phyloP scores from a whole-genome alignment of 2,888 invertebrate genomes.

The Scaptomyza flava region DNA sequence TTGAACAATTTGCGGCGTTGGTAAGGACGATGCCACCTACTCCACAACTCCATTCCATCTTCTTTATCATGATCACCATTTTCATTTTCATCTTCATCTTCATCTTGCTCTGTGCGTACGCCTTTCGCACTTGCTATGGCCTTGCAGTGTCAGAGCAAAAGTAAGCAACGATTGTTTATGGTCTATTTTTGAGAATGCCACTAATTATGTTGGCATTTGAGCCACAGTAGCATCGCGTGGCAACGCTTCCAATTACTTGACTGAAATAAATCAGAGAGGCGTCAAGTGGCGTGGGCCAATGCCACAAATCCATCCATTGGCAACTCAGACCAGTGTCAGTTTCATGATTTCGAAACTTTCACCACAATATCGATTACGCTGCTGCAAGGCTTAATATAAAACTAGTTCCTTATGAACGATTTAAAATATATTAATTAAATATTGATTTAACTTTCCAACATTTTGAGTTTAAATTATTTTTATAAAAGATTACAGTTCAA shows the following conservation, averaged over 20 bases:
- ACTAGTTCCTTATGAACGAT: too few relatives aligned
- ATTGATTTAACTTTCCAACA: too few relatives aligned
- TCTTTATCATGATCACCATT: background rate
- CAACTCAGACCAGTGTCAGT: slow-evolving; percentile 30
- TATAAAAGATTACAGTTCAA: too few relatives aligned
- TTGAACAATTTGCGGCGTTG: slow-evolving; percentile 64
- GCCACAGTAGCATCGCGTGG: slow-evolving; percentile 36
- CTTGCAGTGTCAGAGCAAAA: slow-evolving; percentile 12
- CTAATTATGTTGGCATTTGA: slow-evolving; percentile 76
- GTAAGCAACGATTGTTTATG: slow-evolving; percentile 74
- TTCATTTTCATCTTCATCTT: background rate
- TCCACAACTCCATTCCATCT: background rate
- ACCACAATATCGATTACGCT: slow-evolving; percentile 35
- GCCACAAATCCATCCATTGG: slow-evolving; percentile 40
- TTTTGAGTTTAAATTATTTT: too few relatives aligned
- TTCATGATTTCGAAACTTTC: slow-evolving; percentile 17
- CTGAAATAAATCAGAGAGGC: slow-evolving; percentile 73
- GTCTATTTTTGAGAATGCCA: slow-evolving; percentile 75
- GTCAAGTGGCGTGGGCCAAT: slow-evolving; percentile 48
- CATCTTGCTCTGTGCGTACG: slow-evolving; percentile 2
- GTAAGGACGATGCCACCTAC: slow-evolving; percentile 15
- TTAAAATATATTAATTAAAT: too few relatives aligned
- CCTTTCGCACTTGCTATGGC: background rate
- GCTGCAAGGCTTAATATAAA: background rate
- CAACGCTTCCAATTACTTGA: slow-evolving; percentile 73